These are phyloP conservation scores for Butorides virescens DNA, from an alignment of 2,113 vertebrate species.

Conservation along the genomic window DNA sequence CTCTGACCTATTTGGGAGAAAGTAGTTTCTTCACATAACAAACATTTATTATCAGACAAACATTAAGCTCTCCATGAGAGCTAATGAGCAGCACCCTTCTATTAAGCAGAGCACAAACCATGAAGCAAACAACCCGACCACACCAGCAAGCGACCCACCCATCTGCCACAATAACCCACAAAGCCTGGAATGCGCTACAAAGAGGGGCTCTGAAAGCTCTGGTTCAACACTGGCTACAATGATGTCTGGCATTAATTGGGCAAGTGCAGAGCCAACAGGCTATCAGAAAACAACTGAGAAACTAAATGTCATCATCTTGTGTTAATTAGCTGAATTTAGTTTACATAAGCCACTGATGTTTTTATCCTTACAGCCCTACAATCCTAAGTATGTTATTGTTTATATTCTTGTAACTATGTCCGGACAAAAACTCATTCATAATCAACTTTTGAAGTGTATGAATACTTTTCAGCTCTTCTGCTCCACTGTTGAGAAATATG, in stretches of 20 bases:
- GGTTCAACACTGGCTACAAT: background rate
- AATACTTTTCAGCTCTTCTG: background rate
- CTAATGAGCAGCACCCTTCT: background rate
- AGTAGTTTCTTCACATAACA: background rate
- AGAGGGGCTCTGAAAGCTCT: background rate
- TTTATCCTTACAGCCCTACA: background rate
- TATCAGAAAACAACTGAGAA: background rate
- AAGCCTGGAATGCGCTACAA: background rate
- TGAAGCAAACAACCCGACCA: background rate
- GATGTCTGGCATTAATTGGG: background rate
- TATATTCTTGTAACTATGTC: background rate
- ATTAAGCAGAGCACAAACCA: background rate
- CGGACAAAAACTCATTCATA: background rate
- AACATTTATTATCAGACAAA: background rate
- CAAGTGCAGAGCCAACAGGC: background rate
- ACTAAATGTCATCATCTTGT: background rate
- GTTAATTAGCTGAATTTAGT: background rate
- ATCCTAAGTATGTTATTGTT: background rate
- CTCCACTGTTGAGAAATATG: background rate
- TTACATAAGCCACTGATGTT: background rate
- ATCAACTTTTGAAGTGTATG: background rate
- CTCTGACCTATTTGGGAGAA: background rate
- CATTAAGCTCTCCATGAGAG: background rate
- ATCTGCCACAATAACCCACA: fast-evolving
- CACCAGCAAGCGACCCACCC: background rate